These are phyloP conservation scores for Meloidogyne hapla DNA, from an alignment of 1,140 invertebrate species.

Conservation along the genomic window DNA sequence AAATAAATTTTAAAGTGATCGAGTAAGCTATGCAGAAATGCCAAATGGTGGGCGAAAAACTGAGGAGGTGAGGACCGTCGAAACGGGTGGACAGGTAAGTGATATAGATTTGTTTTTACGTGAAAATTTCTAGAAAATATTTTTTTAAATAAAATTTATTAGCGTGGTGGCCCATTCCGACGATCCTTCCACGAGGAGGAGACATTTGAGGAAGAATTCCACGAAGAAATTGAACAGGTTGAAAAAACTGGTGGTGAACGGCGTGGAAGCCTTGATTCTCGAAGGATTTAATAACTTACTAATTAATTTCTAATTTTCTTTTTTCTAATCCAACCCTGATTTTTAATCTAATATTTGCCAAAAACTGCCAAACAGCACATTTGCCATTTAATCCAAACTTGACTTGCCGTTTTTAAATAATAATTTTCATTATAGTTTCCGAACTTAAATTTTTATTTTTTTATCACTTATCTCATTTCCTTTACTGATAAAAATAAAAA, in stretches of 20 bases:
- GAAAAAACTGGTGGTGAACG: slow-evolving; percentile 11
- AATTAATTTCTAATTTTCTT: neutral
- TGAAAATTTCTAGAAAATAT: slow-evolving; percentile 7
- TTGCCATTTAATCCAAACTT: neutral
- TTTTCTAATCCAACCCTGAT: neutral
- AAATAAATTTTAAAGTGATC: slow-evolving; percentile 23
- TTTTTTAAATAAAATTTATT: neutral
- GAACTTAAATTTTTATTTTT: too few relatives aligned
- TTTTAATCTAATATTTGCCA: neutral
- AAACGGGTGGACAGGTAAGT: slow-evolving; percentile 7
- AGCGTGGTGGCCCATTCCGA: slow-evolving; percentile 24
- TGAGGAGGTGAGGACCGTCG: neutral
- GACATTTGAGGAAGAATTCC: slow-evolving; percentile 61
- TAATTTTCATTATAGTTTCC: neutral
- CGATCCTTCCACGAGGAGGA: slow-evolving; percentile 56
- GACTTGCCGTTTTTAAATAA: too few relatives aligned
- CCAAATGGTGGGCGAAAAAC: slow-evolving; percentile 1
- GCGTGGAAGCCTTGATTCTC: neutral
- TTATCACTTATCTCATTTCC: too few relatives aligned
- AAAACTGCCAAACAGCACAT: neutral
- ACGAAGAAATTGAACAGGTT: slow-evolving; percentile 56
- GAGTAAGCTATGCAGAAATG: slow-evolving; percentile 30
- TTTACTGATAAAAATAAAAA: too few relatives aligned
- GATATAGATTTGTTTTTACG: neutral
- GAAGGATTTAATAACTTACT: neutral